Percentiles rank a stretch among this genome's conserved stretches.
These are phyloP conservation scores for Barypeithes pellucidus DNA, from an alignment of 2,888 invertebrate genomes.

Conservation along the genomic window DNA sequence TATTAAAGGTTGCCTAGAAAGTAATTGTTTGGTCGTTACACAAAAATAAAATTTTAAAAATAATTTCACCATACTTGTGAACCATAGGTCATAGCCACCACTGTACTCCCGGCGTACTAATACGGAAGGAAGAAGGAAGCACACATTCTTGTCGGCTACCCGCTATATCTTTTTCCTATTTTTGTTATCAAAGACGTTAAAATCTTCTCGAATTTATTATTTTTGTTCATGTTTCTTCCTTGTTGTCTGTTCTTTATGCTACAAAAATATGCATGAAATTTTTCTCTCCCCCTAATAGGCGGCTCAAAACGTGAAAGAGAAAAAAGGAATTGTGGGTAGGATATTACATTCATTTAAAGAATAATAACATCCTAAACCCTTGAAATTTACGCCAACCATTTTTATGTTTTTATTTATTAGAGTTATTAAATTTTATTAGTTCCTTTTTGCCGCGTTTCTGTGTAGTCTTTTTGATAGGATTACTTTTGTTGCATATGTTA, in stretches of 20 bases:
- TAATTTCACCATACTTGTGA: no score
- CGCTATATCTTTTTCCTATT: no score
- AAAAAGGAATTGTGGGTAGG: neutral
- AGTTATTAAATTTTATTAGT: conserved; percentile 31
- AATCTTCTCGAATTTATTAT: neutral
- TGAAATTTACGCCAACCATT: conserved; percentile 29
- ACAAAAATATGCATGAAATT: neutral
- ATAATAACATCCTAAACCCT: conserved; percentile 24
- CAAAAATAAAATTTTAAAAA: no score
- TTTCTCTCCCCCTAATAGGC: neutral
- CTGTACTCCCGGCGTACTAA: no score
- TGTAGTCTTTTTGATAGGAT: conserved; percentile 1
- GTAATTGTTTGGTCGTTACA: no score
- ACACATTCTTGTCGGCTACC: no score
- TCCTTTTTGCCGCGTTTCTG: conserved; percentile 21
- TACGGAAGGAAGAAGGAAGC: no score
- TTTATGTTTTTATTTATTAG: conserved; percentile 34
- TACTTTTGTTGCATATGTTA: conserved; percentile 4
- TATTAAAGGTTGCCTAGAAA: no score
- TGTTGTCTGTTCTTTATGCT: neutral
- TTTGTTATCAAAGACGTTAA: no score
- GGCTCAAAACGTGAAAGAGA: conserved; percentile 1
- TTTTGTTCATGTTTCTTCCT: neutral
- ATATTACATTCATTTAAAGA: conserved; percentile 12
- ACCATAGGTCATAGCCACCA: no score